These are phyloP conservation scores for Spicauda simplicius DNA, from an alignment of 2,888 invertebrate species.

Conservation along the genomic window DNA sequence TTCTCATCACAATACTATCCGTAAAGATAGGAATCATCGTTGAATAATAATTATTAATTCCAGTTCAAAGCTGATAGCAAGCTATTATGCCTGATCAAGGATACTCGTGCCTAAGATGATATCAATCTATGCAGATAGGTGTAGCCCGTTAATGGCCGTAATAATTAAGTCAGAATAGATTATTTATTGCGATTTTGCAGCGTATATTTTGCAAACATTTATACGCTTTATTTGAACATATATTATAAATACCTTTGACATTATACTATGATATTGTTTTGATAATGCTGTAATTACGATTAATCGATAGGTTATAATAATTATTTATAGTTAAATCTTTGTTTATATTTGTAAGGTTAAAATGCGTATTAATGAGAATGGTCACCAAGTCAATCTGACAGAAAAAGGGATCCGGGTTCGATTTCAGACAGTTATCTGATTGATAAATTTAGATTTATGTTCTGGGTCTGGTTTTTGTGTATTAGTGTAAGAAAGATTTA, in stretches of 20 bases:
- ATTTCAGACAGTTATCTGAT: too few species aligned
- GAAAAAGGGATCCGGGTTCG: too few species aligned
- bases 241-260: conserved; percentile 23
- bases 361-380: not conserved
- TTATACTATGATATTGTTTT: conserved; percentile 21
- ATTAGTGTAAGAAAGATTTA: too few species aligned
- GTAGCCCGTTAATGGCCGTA: conserved; percentile 46
- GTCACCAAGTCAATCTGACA: too few species aligned
- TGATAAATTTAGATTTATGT: too few species aligned
- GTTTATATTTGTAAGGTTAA: not conserved
- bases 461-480: too few species aligned
- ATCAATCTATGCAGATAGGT: conserved; percentile 39
- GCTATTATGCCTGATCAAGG: conserved; percentile 50
- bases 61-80: conserved; percentile 52
- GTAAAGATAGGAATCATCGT: conserved; percentile 35
- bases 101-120: conserved; percentile 48
- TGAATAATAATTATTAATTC: conserved; percentile 60
- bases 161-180: conserved; percentile 48
- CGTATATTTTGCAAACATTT: conserved; percentile 63
- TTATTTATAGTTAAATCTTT: not conserved
- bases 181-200: conserved; percentile 42
- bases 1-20: conserved; percentile 31
- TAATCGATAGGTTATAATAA: too few species aligned
- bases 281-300: conserved; percentile 8
- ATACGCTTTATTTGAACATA: conserved; percentile 49